Base-by-base conservation (phyloP, 2,797 vertebrate genomes). In the Ctenochaetus hawaiiensis region DNA sequence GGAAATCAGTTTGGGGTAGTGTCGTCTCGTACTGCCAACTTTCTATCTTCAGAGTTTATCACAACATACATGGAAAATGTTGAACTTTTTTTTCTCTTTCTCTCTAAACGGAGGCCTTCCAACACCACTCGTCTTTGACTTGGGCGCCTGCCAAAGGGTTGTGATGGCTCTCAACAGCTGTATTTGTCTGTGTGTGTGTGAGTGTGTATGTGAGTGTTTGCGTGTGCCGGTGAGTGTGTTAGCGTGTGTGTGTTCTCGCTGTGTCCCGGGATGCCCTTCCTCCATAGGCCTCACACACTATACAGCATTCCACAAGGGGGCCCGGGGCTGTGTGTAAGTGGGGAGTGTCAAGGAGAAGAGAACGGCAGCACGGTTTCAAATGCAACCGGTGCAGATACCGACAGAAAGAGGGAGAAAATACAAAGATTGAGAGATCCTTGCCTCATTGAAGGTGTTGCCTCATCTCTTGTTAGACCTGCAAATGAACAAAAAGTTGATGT, bases 91-190 rank as follows among this genome's bases (percentile, higher is more conserved):
- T 87, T 79, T 65, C 52, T 71, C 59, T 80, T 77, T 89, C 72
- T 80, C 57, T 82, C 81, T 86, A 79, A 92, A 89, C 70, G 54
- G 70, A 87, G 87, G 86, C 88, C 84, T 87, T 93, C 77, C 88
- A 87, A 88, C 83, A 73, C 67, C 75, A 72, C 83, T 86, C 72
- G 78, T 92, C 91, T 90, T 92, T 92, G 91, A 87, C 74, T 91
- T 95, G 94, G 94, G 88, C 1, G 53, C 52, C 71, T 43, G 88
- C 94, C 93, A 93, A 78, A 87, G 79, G 70, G 64, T 76, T 88
- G 82, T 91, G 94, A 95, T 92, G 90, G 91, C 87, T 92, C 87
- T 90, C 87, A 93, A 89, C 95, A 95, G 94, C 94, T 95, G 95
- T 94, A 95, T 95, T 89, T 93, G 90, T 86, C 77, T 82, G 76